These are phyloP conservation scores for Falco biarmicus DNA, from an alignment of 2,797 vertebrate species.

Conservation along the genomic window DNA sequence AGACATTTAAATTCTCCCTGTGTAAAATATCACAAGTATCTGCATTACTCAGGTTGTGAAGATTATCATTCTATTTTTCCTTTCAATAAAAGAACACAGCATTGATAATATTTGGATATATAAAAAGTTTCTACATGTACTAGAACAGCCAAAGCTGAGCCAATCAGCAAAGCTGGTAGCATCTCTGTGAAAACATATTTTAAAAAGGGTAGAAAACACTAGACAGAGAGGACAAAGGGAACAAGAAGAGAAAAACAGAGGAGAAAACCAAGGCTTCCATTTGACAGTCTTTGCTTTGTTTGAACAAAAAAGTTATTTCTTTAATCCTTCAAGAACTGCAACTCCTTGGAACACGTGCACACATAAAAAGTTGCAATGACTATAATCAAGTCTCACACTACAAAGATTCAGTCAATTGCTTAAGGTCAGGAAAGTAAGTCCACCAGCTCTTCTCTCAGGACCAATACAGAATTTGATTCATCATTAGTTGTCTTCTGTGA, in stretches of 20 bases:
- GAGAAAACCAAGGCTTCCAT: not conserved
- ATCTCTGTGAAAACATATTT: not conserved
- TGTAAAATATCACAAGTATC: not conserved
- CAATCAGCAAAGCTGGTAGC: not conserved
- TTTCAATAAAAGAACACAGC: not conserved
- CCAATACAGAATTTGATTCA: too few relatives aligned
- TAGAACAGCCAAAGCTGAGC: not conserved
- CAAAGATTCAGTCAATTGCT: too few relatives aligned
- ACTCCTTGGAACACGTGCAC: too few relatives aligned
- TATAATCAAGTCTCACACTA: too few relatives aligned
- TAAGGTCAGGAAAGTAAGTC: too few relatives aligned
- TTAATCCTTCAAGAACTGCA: too few relatives aligned
- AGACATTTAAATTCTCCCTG: not conserved
- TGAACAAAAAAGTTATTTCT: too few relatives aligned
- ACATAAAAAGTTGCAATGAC: too few relatives aligned
- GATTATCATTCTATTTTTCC: not conserved
- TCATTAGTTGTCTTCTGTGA: too few relatives aligned
- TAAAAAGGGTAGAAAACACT: not conserved
- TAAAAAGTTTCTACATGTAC: not conserved
- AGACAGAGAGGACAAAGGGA: not conserved
- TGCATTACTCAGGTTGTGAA: not conserved
- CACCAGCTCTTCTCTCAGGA: too few relatives aligned
- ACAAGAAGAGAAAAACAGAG: not conserved
- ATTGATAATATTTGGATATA: not conserved
- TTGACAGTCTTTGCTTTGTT: too few relatives aligned